Base-by-base conservation (phyloP, 2,113 vertebrate species). In the Gambusia affinis region DNA sequence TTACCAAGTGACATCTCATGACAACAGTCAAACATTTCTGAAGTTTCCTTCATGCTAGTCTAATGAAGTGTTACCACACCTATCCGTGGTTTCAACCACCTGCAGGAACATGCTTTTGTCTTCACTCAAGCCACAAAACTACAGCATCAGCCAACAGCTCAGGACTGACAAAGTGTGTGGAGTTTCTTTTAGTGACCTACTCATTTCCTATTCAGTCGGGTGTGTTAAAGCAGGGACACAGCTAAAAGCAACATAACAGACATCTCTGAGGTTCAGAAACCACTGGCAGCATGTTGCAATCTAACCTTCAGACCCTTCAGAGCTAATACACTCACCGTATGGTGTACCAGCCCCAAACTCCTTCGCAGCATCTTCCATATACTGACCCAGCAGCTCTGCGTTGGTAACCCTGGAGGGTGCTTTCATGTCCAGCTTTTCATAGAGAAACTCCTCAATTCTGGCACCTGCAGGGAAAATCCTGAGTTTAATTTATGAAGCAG, bases 391-490 rank as follows among this genome's bases (percentile, higher is more conserved):
- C 77, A 98, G 93, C 86, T 99, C 97, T 44, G 90, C 96, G 0
- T 97, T 98, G 76, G 97, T 98, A 78, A 95, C 93, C 63, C 97
- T 92, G 0, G 95, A 97, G 0, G 97, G 97, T 3, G 95, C 94
- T 93, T 98, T 99, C 83, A 96, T 90, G 87, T 99, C 97, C 12
- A 99, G 92, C 91, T 99, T 99, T 83, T 98, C 97, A 2, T 97
- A 99, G 22, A 99, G 94, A 91, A 97, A 98, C 89, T 98, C 97
- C 76, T 99, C 97, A 14, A 99, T 97, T 72, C 97, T 95, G 84
- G 96, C 96, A 88, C 93, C 93, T 95, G 86, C 51, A 68, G 22
- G 15, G 79, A n/a, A 61, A 74, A 11, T 37, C 24, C 39, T 17
- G 29, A 29, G 42, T 29, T 73, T 17, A 22, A 72, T 61, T 72